Base-by-base conservation (phyloP, 2,797 vertebrate genomes). In the Salmo trutta region DNA sequence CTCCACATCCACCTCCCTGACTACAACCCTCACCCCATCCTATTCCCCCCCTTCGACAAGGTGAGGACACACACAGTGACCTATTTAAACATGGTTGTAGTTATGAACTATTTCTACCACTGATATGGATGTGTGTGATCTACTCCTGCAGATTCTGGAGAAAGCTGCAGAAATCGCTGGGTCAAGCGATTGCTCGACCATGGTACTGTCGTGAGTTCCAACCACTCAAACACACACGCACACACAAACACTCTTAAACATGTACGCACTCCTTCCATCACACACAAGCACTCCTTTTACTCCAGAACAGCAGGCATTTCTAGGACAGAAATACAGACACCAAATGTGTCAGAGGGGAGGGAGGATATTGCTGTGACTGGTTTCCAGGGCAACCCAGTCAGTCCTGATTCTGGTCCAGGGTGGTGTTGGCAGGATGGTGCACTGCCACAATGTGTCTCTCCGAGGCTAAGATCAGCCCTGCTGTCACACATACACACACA, bases 41-140 rank as follows among this genome's bases (percentile, higher is more conserved):
- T 96, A 89, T 99, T 98, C 86, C 98, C 98, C 79, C 95, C 95
- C 15, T 99, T 99, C 51, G 98, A 99, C 93, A 99, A 99, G 96
- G 98, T 99, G 91, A 84, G 84, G 75, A 47, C 54, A 53, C 64
- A 33, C 31, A 74, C 36, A 1, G 1, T n/a, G 19, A 52, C 5
- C 0, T 31, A 4, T 75, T 51, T 6, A 6, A n/a, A 36, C n/a
- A 5, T 41, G 17, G 41, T 69, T 15, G 21, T 21, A 17, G 33
- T 19, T 70, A 21, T 52, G 3, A 51, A 52, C 14, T 52, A 52
- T 21, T 24, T 71, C 3, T 59, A 64, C 8, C 4, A 17, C 17
- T 74, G 2, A 73, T 19, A 24, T 12, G 41, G 41, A 47, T 59
- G 51, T 69, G 67, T 64, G 33, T 59, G 71, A 80, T 31, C 16